phyloP scores from a whole-genome alignment of 2,797 vertebrate genomes.

The Thripadectes ignobilis region DNA sequence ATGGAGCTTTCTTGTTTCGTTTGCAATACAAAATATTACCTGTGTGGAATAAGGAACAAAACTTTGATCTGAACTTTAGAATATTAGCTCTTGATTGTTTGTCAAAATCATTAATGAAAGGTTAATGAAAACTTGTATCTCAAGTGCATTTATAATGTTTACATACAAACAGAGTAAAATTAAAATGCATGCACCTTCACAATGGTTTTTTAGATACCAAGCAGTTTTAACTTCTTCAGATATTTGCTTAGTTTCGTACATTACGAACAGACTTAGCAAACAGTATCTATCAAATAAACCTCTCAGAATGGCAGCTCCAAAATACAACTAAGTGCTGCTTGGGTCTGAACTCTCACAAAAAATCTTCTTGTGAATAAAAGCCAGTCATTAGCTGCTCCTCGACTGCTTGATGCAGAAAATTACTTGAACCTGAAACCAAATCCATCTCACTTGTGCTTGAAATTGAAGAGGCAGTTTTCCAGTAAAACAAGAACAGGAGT shows the following conservation, averaged over 20 bases:
- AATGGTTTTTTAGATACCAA: neutral
- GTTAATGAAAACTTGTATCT: neutral
- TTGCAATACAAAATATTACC: conserved; percentile 61
- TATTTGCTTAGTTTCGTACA: neutral
- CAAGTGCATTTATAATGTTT: neutral
- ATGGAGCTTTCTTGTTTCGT: conserved; percentile 54
- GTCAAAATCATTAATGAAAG: neutral
- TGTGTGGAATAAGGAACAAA: conserved; percentile 47
- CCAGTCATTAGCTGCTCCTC: neutral
- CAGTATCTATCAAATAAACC: neutral
- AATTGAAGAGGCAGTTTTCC: neutral
- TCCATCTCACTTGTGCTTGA: neutral
- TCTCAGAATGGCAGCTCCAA: neutral
- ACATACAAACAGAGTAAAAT: neutral
- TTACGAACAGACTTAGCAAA: neutral
- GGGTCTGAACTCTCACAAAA: neutral
- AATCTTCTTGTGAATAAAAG: neutral
- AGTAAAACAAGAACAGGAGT: neutral
- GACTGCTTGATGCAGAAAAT: neutral
- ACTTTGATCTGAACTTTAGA: neutral
- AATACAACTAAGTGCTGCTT: neutral
- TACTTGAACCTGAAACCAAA: neutral
- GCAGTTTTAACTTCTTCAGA: neutral
- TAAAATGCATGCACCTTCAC: neutral
- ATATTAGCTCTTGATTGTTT: neutral